Evolutionary conservation across 2,888 invertebrate genomes (phyloP).

Genomic region (Melieria crassipennis): DNA sequence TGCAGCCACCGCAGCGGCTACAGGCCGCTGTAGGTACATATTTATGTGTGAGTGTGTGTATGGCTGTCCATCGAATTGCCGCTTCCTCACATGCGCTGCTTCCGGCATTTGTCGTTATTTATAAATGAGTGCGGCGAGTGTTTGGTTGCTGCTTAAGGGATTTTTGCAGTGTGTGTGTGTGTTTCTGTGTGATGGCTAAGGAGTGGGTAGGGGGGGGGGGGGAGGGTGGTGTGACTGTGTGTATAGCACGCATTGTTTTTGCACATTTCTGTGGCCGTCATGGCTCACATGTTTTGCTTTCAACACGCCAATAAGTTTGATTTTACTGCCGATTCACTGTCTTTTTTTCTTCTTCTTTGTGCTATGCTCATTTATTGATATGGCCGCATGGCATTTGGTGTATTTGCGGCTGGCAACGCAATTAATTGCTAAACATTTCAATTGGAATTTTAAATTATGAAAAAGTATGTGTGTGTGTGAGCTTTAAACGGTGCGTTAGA

Average conservation of each 20-base stretch:
- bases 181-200: too few relatives aligned
- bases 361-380: too few relatives aligned
- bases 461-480: slow-evolving; percentile 10
- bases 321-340: not conserved
- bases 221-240: not conserved
- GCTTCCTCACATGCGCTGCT: not conserved
- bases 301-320: not conserved
- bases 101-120: not conserved
- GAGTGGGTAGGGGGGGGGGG: too few relatives aligned
- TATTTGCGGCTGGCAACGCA: too few relatives aligned
- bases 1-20: not conserved
- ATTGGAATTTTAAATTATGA: not conserved
- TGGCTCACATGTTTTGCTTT: not conserved
- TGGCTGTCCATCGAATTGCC: not conserved
- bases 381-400: too few relatives aligned
- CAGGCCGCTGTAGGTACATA: not conserved
- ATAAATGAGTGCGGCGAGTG: slow-evolving; percentile 1
- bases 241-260: too few relatives aligned
- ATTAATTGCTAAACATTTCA: too few relatives aligned
- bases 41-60: slow-evolving; percentile 2
- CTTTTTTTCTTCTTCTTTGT: too few relatives aligned
- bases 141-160: slow-evolving; percentile 3
- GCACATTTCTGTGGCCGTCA: too few relatives aligned
- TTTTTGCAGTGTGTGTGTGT: not conserved
- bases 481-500: not conserved